Conservation (phyloP, 2,888 invertebrate genomes). For the Lissocephala sabroskyi region DNA sequence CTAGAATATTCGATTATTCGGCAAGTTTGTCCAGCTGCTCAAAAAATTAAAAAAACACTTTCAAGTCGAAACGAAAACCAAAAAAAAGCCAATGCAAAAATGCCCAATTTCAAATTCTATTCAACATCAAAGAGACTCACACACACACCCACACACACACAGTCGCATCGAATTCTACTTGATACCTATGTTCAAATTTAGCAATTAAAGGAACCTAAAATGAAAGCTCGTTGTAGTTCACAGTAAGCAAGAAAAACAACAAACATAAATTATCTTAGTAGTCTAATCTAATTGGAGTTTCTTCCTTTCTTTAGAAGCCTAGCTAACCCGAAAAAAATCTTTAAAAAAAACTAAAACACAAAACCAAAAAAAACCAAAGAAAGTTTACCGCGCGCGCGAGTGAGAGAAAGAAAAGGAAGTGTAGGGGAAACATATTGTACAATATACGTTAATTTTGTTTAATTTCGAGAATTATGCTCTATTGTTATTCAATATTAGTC, state of each 20-base stretch:
- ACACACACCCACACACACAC: background rate
- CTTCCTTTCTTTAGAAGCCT: constrained; percentile 60
- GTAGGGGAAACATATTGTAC: constrained; percentile 18
- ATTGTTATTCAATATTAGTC: constrained; percentile 52
- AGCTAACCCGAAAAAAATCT: constrained; percentile 32
- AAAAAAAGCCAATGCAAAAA: too few relatives aligned
- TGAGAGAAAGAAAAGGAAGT: constrained; percentile 30
- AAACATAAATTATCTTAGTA: constrained; percentile 51
- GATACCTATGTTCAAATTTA: constrained; percentile 64
- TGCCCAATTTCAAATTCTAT: too few relatives aligned
- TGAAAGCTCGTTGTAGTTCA: constrained; percentile 51
- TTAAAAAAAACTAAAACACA: constrained; percentile 21
- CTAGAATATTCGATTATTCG: too few relatives aligned
- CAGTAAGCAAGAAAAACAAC: constrained; percentile 17
- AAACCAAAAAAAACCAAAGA: constrained; percentile 17
- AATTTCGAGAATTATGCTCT: constrained; percentile 55
- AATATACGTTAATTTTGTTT: constrained; percentile 52
- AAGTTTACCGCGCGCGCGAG: constrained; percentile 30
- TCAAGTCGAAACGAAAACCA: too few relatives aligned
- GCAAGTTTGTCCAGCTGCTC: too few relatives aligned
- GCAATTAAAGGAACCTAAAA: constrained; percentile 54
- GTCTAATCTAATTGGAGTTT: constrained; percentile 61
- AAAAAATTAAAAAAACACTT: too few relatives aligned
- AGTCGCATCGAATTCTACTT: constrained; percentile 42
- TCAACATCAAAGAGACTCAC: background rate